These are phyloP conservation scores for Lasioglossum marginatum DNA, from an alignment of 2,888 invertebrate genomes.

Conservation along the genomic window DNA sequence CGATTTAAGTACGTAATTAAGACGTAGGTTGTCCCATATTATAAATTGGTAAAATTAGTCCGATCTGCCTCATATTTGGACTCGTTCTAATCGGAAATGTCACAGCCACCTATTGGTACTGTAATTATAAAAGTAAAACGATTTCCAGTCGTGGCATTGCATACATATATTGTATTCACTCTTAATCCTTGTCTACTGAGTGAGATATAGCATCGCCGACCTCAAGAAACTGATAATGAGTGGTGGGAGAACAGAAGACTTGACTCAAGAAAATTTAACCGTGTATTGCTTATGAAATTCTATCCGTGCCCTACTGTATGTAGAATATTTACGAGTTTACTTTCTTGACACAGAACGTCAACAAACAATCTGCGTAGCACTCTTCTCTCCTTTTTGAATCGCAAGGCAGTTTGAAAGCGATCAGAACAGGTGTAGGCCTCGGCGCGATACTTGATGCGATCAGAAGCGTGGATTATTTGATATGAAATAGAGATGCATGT, in stretches of 20 bases:
- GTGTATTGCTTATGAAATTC: not conserved
- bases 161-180: not conserved
- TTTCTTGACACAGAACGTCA: constrained; percentile 20
- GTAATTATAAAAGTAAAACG: not conserved
- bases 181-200: not conserved
- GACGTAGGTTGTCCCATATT: not conserved
- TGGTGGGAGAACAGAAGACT: not conserved
- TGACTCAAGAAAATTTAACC: not conserved
- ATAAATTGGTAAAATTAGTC: not conserved
- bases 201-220: not conserved
- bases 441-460: constrained; percentile 59
- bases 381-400: constrained; percentile 64
- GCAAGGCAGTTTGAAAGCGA: constrained; percentile 61
- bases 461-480: constrained; percentile 56
- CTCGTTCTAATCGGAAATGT: not conserved
- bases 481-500: constrained; percentile 45
- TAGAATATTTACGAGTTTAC: not conserved
- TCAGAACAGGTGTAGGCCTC: constrained; percentile 57
- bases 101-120: not conserved
- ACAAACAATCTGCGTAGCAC: constrained; percentile 64
- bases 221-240: not conserved
- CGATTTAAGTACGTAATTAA: not conserved
- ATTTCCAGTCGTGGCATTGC: not conserved
- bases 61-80: not conserved
- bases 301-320: not conserved